Conservation (phyloP, 2,888 invertebrate genomes). For the Thereva unica region DNA sequence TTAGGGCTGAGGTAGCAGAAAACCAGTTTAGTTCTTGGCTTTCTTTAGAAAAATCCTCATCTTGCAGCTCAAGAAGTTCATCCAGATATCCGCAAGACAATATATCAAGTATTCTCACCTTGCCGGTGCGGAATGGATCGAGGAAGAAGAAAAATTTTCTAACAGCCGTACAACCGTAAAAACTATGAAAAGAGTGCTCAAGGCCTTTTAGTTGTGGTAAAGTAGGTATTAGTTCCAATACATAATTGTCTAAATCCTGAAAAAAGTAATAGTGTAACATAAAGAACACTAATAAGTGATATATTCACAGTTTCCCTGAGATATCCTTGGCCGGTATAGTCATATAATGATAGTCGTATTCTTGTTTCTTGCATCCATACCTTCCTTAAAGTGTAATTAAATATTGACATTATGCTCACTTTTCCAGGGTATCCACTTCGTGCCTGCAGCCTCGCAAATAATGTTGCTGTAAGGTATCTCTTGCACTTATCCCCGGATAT, state of each 20-base stretch:
- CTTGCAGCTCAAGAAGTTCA: constrained; percentile 85
- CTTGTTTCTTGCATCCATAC: constrained; percentile 71
- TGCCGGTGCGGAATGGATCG: constrained; percentile 84
- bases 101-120: constrained; percentile 89
- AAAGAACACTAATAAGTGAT: constrained; percentile 42
- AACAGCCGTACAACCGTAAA: constrained; percentile 95
- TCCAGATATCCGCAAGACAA: constrained; percentile 90
- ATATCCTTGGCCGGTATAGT: constrained; percentile 89
- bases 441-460: constrained; percentile 86
- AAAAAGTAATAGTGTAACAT: constrained; percentile 44
- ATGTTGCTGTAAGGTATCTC: constrained; percentile 80
- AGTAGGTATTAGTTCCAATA: constrained; percentile 89
- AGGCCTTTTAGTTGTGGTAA: constrained; percentile 86
- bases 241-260: constrained; percentile 93
- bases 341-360: constrained; percentile 62
- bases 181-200: constrained; percentile 91
- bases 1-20: constrained; percentile 82
- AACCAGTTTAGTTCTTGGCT: constrained; percentile 89
- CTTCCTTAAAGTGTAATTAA: constrained; percentile 93
- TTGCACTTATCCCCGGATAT: constrained; percentile 75
- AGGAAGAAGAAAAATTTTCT: constrained; percentile 95
- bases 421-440: constrained; percentile 80
- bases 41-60: constrained; percentile 81
- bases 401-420: constrained; percentile 85
- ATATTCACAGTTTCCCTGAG: constrained; percentile 73